A percentile compares a stretch with the other conserved stretches of the same genome.
Evolutionary conservation across 2,113 vertebrate genomes (phyloP).

Genomic region (Gopherus flavomarginatus): DNA sequence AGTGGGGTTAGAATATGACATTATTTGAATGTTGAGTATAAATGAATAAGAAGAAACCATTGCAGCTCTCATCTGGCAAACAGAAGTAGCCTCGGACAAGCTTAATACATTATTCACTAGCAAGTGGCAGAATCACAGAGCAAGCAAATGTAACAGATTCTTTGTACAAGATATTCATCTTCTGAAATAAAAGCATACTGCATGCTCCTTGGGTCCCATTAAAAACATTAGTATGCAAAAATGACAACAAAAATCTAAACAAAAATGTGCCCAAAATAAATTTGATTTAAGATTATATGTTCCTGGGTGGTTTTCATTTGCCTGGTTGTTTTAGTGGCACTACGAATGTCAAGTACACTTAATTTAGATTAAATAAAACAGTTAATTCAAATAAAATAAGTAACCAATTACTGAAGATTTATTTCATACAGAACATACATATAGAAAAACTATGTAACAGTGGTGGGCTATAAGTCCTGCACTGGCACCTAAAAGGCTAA

Average conservation of each 20-base stretch:
- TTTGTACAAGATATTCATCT: constrained; percentile 22
- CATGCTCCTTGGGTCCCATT: not conserved
- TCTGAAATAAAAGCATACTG: not conserved
- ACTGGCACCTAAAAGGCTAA: not conserved
- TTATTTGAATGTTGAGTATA: not conserved
- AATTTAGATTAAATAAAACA: constrained; percentile 30
- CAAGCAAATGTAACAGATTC: constrained; percentile 44
- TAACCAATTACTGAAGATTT: not conserved
- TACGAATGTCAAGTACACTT: not conserved
- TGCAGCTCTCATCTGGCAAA: constrained; percentile 4
- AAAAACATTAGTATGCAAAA: constrained; percentile 40
- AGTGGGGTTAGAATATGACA: not conserved
- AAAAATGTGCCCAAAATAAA: constrained; percentile 27
- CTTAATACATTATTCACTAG: constrained; percentile 62
- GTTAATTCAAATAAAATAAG: constrained; percentile 24
- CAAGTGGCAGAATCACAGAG: constrained; percentile 31
- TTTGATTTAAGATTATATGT: not conserved
- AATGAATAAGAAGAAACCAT: constrained; percentile 27
- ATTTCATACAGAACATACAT: constrained; percentile 13
- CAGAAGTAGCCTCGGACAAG: constrained; percentile 13
- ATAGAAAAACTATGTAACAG: too few relatives aligned
- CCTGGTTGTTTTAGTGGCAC: not conserved
- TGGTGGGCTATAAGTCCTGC: not conserved
- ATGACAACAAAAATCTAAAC: constrained; percentile 37
- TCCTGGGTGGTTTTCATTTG: not conserved